Base-by-base conservation (phyloP, 2,888 invertebrate genomes). In the Eristalis arbustorum region DNA sequence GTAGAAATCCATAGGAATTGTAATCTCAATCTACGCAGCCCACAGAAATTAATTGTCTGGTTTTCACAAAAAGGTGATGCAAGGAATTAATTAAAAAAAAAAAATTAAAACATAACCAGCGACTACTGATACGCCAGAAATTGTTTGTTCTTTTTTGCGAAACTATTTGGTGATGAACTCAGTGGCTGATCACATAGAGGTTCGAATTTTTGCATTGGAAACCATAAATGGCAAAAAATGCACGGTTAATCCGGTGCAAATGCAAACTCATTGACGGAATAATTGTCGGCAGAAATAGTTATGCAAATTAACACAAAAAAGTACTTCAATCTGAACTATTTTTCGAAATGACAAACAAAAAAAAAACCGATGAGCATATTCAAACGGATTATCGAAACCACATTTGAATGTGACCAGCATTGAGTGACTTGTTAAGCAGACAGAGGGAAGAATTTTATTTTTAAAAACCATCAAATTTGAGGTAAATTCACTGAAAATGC, bases 341-440 rank as follows among this genome's bases (percentile, higher is more conserved):
- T 59, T 23, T 23, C 59, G 14, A 59, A 74, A 83, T 69, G 66
- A 75, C 40, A 71, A 74, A 73, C 28, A 69, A 59, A 57, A 23
- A 67, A 62, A 42, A 62, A 61, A 73, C 6, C 37, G 18, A 56
- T 56, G 37, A n/a, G 37, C 62, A 71, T 74, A 69, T 66, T 62
- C 63, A 59, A 84, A 69, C 28, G 69, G 75, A 80, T 84, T 71
- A 80, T 31, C 40, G n/a, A 62, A 84, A 80, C 84, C 84, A 18
- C 80, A 80, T 72, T 61, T 61, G 31, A 75, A 84, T 84, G 75
- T 72, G 71, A 80, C 71, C 80, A 71, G 69, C 75, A 84, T 67
- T 80, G 75, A 77, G 77, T 71, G 80, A 75, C 75, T 80, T 80
- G 80, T 75, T 68, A 62, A 79, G 69, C 18, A 84, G 62, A 42